phyloP scores from a whole-genome alignment of 2,888 invertebrate genomes.

The Clusia tigrina region DNA sequence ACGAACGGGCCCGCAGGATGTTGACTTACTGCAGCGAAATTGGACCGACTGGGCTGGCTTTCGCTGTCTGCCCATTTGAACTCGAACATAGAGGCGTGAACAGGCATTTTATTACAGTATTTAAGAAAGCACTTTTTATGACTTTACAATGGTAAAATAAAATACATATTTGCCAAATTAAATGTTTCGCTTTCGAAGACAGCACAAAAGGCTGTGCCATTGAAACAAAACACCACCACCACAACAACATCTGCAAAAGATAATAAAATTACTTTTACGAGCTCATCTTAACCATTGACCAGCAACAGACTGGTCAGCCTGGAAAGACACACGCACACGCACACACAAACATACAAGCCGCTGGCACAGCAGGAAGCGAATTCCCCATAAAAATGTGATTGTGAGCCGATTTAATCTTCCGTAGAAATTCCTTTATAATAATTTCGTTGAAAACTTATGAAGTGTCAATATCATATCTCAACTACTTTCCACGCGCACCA shows the following conservation, averaged over 20 bases:
- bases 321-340: background rate
- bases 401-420: background rate
- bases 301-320: background rate
- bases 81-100: background rate
- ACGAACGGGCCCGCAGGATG: background rate
- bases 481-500: conserved; percentile 25
- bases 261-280: background rate
- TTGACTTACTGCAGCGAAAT: background rate
- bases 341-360: background rate
- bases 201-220: too few species aligned
- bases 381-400: background rate
- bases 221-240: background rate
- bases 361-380: conserved; percentile 6
- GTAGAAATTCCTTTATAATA: conserved; percentile 17
- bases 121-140: background rate
- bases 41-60: background rate
- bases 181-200: background rate
- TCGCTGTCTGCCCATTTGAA: too few species aligned
- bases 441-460: conserved; percentile 35
- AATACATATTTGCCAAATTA: background rate
- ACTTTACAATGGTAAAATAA: background rate
- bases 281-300: background rate
- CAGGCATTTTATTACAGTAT: conserved; percentile 6
- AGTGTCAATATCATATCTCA: conserved; percentile 38
- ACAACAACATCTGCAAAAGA: background rate